phyloP scores from a whole-genome alignment of 2,888 invertebrate genomes.

The Perizoma flavofasciatum region DNA sequence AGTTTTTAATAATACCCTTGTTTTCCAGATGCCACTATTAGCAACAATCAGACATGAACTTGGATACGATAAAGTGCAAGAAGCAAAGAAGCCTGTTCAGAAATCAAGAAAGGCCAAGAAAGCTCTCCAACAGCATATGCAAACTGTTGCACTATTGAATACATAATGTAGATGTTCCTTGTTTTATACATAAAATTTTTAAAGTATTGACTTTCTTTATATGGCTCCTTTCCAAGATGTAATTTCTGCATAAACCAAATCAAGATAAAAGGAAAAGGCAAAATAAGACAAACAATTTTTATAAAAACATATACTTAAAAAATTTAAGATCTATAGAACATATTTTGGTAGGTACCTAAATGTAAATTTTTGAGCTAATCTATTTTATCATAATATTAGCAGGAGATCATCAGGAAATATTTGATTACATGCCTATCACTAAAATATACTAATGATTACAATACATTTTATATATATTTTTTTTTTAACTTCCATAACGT shows the following conservation, averaged over 20 bases:
- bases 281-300: neutral
- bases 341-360: neutral
- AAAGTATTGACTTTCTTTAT: too few relatives aligned
- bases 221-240: too few relatives aligned
- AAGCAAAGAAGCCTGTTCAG: slow-evolving; percentile 49
- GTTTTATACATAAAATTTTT: too few relatives aligned
- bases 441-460: too few relatives aligned
- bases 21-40: slow-evolving; percentile 77
- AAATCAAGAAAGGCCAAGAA: slow-evolving; percentile 80
- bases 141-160: slow-evolving; percentile 69
- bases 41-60: slow-evolving; percentile 77
- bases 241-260: neutral
- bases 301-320: slow-evolving; percentile 16
- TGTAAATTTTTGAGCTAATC: neutral
- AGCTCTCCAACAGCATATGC: slow-evolving; percentile 76
- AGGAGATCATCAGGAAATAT: neutral
- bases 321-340: slow-evolving; percentile 3
- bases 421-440: neutral
- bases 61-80: slow-evolving; percentile 43
- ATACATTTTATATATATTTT: too few relatives aligned
- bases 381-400: neutral
- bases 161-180: slow-evolving; percentile 17
- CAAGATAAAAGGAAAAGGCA: neutral
- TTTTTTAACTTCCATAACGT: too few relatives aligned
- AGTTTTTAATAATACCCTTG: neutral